A percentile compares a stretch with the other conserved stretches of the same genome.
phyloP scores from a whole-genome alignment of 2,797 vertebrate species.

The Manis pentadactyla region DNA sequence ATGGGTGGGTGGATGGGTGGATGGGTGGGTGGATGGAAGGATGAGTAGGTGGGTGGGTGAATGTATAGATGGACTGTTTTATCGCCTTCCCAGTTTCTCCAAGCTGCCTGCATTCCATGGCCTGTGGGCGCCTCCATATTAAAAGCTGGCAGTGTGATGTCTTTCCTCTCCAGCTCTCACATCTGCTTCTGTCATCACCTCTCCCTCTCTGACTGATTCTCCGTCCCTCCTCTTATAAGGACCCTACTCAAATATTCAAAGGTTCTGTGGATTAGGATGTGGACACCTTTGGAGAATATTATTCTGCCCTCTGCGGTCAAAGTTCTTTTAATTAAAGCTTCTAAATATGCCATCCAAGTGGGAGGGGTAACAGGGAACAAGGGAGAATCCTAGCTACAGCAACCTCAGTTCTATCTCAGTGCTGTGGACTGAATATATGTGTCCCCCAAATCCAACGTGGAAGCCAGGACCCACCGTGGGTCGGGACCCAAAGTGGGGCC shows the following conservation, averaged over 20 bases:
- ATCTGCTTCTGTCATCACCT: background rate
- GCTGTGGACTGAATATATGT: no score
- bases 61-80: background rate
- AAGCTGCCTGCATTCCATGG: background rate
- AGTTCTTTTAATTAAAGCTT: background rate
- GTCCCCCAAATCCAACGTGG: background rate
- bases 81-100: background rate
- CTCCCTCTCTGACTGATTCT: no score
- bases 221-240: accelerated
- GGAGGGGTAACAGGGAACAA: background rate
- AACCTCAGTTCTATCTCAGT: no score
- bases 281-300: background rate
- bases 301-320: no score
- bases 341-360: background rate
- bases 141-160: no score
- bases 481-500: background rate
- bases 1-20: background rate
- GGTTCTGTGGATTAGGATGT: background rate
- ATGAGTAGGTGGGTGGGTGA: background rate
- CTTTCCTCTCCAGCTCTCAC: background rate
- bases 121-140: background rate
- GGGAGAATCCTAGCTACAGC: accelerated
- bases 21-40: no score
- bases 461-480: no score
- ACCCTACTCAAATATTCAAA: no score